Conservation (phyloP, 2,888 invertebrate genomes). For the Pheosia tremula region DNA sequence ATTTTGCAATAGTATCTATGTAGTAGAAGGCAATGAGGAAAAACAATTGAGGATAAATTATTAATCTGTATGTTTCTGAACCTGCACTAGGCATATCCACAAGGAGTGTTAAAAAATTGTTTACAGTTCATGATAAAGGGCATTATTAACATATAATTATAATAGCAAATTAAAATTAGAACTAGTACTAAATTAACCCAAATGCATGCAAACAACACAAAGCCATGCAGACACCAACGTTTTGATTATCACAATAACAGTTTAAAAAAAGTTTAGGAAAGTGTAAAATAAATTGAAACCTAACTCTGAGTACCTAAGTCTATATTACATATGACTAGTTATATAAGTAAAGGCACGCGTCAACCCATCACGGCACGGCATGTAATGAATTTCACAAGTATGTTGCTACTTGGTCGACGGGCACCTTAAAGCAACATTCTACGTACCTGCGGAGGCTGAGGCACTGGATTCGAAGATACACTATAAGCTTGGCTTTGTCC, state of each 20-base stretch:
- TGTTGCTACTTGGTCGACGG: neutral
- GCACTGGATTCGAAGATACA: conserved; percentile 54
- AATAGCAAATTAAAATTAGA: neutral
- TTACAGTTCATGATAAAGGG: no score
- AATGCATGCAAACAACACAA: conserved; percentile 2
- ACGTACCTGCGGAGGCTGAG: conserved; percentile 65
- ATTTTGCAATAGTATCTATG: no score
- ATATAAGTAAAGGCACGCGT: neutral
- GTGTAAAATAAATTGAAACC: neutral
- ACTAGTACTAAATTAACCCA: neutral
- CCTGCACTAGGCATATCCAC: no score
- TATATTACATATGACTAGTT: neutral
- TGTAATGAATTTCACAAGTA: no score
- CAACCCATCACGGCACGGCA: neutral
- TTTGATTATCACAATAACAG: conserved; percentile 67
- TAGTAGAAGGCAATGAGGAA: no score
- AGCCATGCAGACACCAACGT: conserved; percentile 32
- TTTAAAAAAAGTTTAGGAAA: conserved; percentile 12
- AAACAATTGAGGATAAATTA: no score
- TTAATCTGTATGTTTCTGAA: no score
- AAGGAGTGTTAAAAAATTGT: no score
- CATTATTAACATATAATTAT: no score
- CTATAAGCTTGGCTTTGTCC: conserved; percentile 56
- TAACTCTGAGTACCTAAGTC: neutral
- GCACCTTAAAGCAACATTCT: conserved; percentile 20